Conservation (phyloP, 2,797 vertebrate genomes). For the Crocidura indochinensis region DNA sequence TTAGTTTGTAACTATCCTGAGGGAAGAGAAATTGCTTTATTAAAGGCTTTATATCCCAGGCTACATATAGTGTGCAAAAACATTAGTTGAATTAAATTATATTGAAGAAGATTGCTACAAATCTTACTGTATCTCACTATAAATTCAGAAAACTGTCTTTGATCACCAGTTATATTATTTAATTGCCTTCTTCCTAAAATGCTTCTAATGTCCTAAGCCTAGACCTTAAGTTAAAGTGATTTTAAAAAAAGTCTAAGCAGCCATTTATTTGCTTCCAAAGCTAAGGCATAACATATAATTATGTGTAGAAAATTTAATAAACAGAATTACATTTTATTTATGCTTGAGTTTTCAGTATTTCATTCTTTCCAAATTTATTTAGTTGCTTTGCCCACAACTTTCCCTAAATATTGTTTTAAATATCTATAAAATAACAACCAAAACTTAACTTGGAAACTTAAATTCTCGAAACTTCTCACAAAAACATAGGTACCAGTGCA, state of each 20-base stretch:
- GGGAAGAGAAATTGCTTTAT: slow-evolving; percentile 8
- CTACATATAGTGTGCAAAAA: not conserved
- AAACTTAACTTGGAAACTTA: not conserved
- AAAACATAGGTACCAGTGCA: not conserved
- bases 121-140: not conserved
- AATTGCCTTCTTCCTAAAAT: not conserved
- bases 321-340: not conserved
- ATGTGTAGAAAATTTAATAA: slow-evolving; percentile 61
- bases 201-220: not conserved
- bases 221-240: slow-evolving; percentile 54
- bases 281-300: slow-evolving; percentile 40
- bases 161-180: not conserved
- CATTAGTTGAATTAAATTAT: slow-evolving; percentile 37
- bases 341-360: slow-evolving; percentile 39
- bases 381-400: not conserved
- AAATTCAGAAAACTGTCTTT: slow-evolving; percentile 3
- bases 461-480: not conserved
- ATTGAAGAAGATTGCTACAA: not conserved
- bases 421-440: not conserved
- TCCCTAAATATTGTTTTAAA: slow-evolving; percentile 16
- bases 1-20: not conserved
- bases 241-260: slow-evolving; percentile 14
- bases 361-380: slow-evolving; percentile 20
- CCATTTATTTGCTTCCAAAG: slow-evolving; percentile 56
- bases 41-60: not conserved